Conservation (phyloP, 2,113 vertebrate species). For the Syngnathus typhle region DNA sequence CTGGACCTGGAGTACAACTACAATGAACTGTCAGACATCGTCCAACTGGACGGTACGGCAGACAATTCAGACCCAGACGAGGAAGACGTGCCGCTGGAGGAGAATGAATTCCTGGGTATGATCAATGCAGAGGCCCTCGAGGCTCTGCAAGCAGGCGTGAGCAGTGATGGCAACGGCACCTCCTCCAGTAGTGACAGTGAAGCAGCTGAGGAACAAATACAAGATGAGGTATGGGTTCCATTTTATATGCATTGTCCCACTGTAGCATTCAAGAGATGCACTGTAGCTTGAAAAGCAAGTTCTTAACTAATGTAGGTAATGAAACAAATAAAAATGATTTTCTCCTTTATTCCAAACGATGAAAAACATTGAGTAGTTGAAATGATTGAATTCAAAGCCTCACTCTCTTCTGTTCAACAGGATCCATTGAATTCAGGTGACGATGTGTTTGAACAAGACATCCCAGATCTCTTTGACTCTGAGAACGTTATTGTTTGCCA, state of each 20-base stretch:
- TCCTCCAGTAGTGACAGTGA: slow-evolving; percentile 71
- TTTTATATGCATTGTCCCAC: neutral
- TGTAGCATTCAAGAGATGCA: neutral
- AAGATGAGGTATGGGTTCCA: slow-evolving; percentile 61
- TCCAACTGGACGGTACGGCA: slow-evolving; percentile 86
- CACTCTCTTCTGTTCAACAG: slow-evolving; percentile 52
- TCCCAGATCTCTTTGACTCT: slow-evolving; percentile 90
- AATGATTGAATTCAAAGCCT: neutral
- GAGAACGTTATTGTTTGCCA: slow-evolving; percentile 95
- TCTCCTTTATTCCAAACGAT: no score
- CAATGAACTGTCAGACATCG: slow-evolving; percentile 70
- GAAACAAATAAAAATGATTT: no score
- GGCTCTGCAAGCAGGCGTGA: slow-evolving; percentile 72
- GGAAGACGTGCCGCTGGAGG: slow-evolving; percentile 63
- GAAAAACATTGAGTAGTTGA: neutral
- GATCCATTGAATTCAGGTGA: slow-evolving; percentile 94
- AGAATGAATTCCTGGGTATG: slow-evolving; percentile 79
- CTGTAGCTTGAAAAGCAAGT: neutral
- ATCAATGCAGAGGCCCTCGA: slow-evolving; percentile 80
- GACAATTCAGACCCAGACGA: slow-evolving; percentile 74
- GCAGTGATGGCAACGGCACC: slow-evolving; percentile 62
- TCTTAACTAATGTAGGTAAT: no score
- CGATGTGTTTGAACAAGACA: slow-evolving; percentile 93
- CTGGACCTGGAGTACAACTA: slow-evolving; percentile 51
- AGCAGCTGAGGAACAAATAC: slow-evolving; percentile 66